Evolutionary conservation across 1,140 invertebrate species (phyloP).

Genomic region (Pectinophora gossypiella): DNA sequence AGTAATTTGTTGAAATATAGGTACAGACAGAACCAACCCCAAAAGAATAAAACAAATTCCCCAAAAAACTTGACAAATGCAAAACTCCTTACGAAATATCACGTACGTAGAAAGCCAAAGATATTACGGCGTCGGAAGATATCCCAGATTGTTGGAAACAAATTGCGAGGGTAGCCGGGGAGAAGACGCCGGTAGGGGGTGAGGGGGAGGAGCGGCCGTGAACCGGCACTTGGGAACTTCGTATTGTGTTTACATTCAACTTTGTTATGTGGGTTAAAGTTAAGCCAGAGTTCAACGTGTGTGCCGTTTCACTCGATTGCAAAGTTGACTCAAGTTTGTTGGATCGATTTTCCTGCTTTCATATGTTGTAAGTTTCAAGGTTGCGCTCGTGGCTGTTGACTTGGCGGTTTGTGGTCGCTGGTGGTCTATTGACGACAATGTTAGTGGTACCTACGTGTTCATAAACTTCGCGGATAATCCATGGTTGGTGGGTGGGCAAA

Average conservation of each 20-base stretch:
- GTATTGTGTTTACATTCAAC: constrained; percentile 75
- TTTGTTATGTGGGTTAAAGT: constrained; percentile 75
- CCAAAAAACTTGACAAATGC: no score
- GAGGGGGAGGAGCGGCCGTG: constrained; percentile 55
- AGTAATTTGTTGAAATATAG: no score
- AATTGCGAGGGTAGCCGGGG: constrained; percentile 4
- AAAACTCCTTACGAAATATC: no score
- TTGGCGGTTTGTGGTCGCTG: no score
- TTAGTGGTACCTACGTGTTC: no score
- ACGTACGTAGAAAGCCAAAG: no score
- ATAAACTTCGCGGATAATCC: no score
- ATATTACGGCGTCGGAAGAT: no score
- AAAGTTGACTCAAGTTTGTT: constrained; percentile 66
- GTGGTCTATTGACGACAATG: no score
- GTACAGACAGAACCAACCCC: no score
- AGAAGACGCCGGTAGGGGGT: constrained; percentile 12
- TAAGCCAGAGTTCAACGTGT: constrained; percentile 69
- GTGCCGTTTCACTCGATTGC: constrained; percentile 64
- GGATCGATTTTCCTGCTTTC: constrained; percentile 71
- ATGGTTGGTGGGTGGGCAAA: not conserved
- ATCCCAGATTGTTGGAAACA: not conserved
- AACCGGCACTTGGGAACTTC: constrained; percentile 69
- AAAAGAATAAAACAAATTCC: no score
- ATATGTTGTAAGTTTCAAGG: constrained; percentile 71
- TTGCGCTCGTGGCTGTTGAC: constrained; percentile 19